Conservation (phyloP, 23 tunicate species). For the Botrylloides violaceus region DNA sequence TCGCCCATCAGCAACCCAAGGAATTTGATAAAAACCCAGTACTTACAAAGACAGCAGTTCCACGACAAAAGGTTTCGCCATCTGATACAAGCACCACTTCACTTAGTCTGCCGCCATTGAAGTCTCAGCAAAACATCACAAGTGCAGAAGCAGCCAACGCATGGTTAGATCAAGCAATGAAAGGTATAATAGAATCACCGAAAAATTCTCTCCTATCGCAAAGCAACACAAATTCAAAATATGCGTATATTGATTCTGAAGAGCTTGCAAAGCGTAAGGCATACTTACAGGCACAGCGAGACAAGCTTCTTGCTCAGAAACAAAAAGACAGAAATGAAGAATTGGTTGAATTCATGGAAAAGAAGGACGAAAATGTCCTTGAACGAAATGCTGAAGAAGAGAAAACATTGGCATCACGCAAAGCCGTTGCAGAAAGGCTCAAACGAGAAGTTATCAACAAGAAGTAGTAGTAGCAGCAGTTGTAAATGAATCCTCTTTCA, state of each 20-base stretch:
- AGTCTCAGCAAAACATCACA: background rate
- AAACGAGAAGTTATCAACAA: constrained; percentile 66
- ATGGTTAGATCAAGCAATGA: constrained; percentile 19
- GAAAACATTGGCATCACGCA: constrained; percentile 44
- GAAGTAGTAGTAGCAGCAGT: too few species aligned
- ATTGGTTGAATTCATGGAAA: constrained; percentile 28
- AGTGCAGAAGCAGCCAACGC: constrained; percentile 23
- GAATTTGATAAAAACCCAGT: background rate
- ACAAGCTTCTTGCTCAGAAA: constrained; percentile 49
- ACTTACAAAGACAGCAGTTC: background rate
- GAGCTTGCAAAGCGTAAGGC: constrained; percentile 60
- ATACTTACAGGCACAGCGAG: constrained; percentile 60
- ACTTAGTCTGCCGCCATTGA: background rate
- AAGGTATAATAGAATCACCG: constrained; percentile 13
- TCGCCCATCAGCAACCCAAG: background rate
- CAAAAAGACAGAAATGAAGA: constrained; percentile 47
- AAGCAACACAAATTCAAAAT: background rate
- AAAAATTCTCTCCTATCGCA: background rate
- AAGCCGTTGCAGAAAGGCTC: constrained; percentile 59
- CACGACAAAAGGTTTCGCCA: background rate
- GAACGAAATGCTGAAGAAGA: constrained; percentile 11
- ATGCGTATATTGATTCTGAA: constrained; percentile 32
- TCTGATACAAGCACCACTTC: background rate
- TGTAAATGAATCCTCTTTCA: too few species aligned
- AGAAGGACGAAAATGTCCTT: background rate